Evolutionary conservation across 1,140 invertebrate species (phyloP), one percentile per base, ranked within the genome.

Genomic region (Panagrolaimus sp.): DNA sequence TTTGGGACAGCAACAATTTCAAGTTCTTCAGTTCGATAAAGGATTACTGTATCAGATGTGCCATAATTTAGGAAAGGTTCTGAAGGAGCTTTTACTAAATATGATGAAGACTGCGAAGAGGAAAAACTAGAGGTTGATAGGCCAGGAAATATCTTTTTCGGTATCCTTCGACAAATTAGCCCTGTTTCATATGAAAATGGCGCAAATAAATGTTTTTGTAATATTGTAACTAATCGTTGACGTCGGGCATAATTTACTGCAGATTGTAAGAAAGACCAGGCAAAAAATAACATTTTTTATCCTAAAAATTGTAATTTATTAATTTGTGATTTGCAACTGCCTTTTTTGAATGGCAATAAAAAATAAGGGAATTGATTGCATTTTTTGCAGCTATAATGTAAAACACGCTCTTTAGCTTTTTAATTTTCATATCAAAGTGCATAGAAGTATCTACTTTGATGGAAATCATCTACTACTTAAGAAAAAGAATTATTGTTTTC

Each of bases 1-100:
- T n/a, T 57, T 16, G 51, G 51, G 9, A 57, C 51, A 57, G 51
- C 51, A 57, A 20, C 20, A 57, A 57, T 57, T 27, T 57, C 51
- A 9, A 20, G 14, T 25, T 57, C 51, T 13, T 57, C 51, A 0
- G 51, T 57, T 27, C 51, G 51, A 57, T 57, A 57, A 20, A 57
- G 20, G 9, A 57, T 27, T 27, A 57, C 51, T 20, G 13, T 57
- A 57, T 57, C 51, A 20, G 51, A 11, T 13, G 20, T 27, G 11
- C 20, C 51, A 57, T 57, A 27, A 57, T 57, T 57, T 27, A 57
- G 20, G 27, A 57, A 57, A 3, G 51, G 27, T 57, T 57, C 51
- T 25, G 20, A 25, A 0, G 51, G 51, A 20, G 51, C 51, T 20
- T 57, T 57, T 11, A 57, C 4, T 25, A 57, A 27, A 13, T 2